Conservation (phyloP, 2,113 vertebrate genomes). For the Oreochromis aureus region DNA sequence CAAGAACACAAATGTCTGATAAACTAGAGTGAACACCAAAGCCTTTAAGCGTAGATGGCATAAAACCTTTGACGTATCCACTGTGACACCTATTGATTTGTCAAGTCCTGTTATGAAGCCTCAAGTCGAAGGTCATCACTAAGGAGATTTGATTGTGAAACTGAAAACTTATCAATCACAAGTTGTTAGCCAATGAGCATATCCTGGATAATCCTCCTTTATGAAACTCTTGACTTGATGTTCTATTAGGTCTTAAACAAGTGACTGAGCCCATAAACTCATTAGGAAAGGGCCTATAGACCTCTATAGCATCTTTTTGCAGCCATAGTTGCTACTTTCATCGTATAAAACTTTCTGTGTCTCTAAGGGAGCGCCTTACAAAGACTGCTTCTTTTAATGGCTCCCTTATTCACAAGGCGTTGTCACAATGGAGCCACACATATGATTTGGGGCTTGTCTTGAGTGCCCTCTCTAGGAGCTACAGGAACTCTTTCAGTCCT, state of each 20-base stretch:
- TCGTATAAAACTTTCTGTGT: neutral
- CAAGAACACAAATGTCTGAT: neutral
- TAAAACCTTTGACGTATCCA: neutral
- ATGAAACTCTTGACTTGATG: neutral
- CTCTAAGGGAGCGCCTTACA: fast-evolving
- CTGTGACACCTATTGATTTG: neutral
- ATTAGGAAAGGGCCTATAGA: neutral
- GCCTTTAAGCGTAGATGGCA: neutral
- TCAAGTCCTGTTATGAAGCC: neutral
- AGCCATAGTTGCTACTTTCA: neutral
- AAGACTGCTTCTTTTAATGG: neutral
- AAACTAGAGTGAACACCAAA: neutral
- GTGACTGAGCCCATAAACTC: neutral
- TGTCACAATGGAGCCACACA: neutral
- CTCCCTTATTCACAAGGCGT: neutral
- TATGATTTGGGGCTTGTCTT: neutral
- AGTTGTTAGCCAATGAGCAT: fast-evolving
- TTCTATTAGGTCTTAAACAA: neutral
- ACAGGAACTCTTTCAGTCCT: neutral
- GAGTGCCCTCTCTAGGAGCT: neutral
- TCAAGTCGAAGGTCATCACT: fast-evolving
- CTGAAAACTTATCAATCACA: neutral
- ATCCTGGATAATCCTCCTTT: neutral
- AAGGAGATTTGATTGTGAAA: neutral
- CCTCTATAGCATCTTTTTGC: neutral